Evolutionary conservation across 2,888 invertebrate genomes (phyloP), one percentile per base, ranked within the genome.

Genomic region (Terebella lapidaria): DNA sequence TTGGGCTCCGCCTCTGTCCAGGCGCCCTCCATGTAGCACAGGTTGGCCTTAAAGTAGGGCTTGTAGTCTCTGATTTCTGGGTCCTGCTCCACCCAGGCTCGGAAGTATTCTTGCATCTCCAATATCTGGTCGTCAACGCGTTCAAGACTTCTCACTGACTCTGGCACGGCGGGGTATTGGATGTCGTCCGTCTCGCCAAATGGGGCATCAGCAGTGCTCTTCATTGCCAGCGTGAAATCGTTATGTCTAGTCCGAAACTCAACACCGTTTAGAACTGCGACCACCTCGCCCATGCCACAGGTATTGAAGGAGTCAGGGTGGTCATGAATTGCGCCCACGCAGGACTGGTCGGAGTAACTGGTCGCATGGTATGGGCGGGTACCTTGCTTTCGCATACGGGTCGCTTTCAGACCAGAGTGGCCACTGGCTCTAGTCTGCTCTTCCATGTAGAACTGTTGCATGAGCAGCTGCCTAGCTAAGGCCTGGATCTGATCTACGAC

Each of bases 191-290:
- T 59, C 1, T 60, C 63, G 51, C 72, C 63, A 57, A 69, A 73
- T 3, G 54, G 52, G 1, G 53, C 56, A 3, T 56, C 64, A 5
- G 51, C 68, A 24, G 51, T 62, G 26, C 64, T 64, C 3, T 73
- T 56, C 55, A 47, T 54, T 24, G 30, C 22, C 2, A 61, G 57
- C 15, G 24, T 25, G 67, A 73, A 76, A 63, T 76, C 76, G 60
- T 76, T 76, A 65, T 76, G 76, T 15, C 76, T 63, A 1, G 76
- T 76, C 35, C 62, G 72, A 71, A 25, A 74, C 72, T 65, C 74
- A 55, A 30, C 75, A 10, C 73, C 73, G 54, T 73, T 73, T 22
- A 73, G 54, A 4, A 73, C 71, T 4, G 67, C 67, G 42, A 67
- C 65, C 35, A 72, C 42, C 59, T 73, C 72, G 1, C 72, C 71